Evolutionary conservation across 1,140 invertebrate genomes (phyloP).

Genomic region (Galendromus occidentalis): DNA sequence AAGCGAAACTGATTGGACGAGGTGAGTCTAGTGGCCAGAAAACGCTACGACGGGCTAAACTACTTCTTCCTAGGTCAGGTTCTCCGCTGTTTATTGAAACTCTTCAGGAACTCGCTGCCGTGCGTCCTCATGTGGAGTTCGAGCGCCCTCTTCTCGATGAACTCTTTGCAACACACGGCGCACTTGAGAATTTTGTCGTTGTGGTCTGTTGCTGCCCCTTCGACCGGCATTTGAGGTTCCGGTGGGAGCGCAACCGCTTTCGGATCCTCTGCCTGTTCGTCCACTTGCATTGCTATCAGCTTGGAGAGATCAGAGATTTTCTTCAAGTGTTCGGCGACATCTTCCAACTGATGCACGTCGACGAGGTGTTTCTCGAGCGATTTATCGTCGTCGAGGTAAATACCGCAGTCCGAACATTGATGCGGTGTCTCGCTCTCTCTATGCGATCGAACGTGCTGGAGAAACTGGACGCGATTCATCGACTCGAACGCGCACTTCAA

Average conservation of each 20-base stretch:
- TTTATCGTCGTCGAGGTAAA: not conserved
- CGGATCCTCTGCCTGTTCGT: too few relatives aligned
- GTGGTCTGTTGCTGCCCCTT: too few relatives aligned
- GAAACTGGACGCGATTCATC: conserved; percentile 2
- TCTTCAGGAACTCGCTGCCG: not conserved
- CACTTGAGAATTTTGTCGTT: too few relatives aligned
- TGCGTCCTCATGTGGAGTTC: conserved; percentile 7
- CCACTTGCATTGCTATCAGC: not conserved
- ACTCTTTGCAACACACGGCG: too few relatives aligned
- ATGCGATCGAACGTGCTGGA: conserved; percentile 1
- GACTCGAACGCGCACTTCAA: conserved; percentile 5
- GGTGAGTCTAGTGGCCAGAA: too few relatives aligned
- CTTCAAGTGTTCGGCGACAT: not conserved
- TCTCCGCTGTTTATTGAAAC: not conserved
- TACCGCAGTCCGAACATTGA: not conserved
- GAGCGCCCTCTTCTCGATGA: not conserved
- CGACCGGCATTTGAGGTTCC: too few relatives aligned
- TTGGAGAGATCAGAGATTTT: not conserved
- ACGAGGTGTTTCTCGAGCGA: not conserved
- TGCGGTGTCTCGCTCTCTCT: not conserved
- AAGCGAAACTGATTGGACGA: too few relatives aligned
- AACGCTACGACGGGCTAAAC: not conserved
- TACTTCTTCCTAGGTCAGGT: not conserved
- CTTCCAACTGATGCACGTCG: not conserved
- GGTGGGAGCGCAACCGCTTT: too few relatives aligned